Conservation (phyloP, 1,140 invertebrate species). For the Lamellibrachia luymesi region DNA sequence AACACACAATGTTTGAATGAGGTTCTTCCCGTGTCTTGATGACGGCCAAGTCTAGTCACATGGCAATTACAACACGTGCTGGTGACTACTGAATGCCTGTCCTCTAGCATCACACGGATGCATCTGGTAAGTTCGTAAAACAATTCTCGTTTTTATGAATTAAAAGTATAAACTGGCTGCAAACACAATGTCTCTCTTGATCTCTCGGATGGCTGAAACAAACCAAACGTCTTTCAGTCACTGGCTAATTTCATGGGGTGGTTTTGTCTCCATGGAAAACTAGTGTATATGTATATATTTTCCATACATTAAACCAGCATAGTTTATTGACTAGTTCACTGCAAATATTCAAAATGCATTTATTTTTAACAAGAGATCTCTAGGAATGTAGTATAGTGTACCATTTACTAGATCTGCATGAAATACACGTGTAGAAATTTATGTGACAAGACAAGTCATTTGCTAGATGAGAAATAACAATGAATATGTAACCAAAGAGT, state of each 20-base stretch:
- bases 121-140: background rate
- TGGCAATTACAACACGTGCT: background rate
- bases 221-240: conserved; percentile 26
- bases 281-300: background rate
- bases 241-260: background rate
- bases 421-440: too few relatives aligned
- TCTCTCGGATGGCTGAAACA: conserved; percentile 69
- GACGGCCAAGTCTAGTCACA: too few relatives aligned
- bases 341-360: too few relatives aligned
- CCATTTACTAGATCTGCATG: too few relatives aligned
- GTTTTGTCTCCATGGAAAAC: background rate
- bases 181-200: conserved; percentile 98
- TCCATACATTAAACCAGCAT: background rate
- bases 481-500: too few relatives aligned
- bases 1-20: too few relatives aligned
- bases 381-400: too few relatives aligned
- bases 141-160: background rate
- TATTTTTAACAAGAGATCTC: too few relatives aligned
- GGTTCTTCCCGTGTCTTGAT: too few relatives aligned
- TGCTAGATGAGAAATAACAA: too few relatives aligned
- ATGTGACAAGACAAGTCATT: too few relatives aligned
- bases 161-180: conserved; percentile 97
- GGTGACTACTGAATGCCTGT: background rate
- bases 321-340: too few relatives aligned
- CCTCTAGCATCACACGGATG: background rate